These are phyloP conservation scores for Philonicus albiceps DNA, from an alignment of 2,888 invertebrate genomes.

Conservation along the genomic window DNA sequence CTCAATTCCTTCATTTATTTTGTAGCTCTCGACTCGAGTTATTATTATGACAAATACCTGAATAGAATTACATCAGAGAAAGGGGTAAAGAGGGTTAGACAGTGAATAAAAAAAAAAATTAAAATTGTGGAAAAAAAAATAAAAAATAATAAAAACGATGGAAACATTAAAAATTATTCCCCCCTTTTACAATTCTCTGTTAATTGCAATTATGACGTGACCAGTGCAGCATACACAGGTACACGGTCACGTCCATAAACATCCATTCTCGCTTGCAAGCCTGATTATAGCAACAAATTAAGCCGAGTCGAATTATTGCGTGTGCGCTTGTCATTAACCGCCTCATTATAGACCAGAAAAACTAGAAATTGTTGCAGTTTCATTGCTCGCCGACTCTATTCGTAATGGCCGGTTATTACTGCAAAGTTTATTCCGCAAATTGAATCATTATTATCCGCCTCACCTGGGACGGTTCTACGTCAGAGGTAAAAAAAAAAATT, in stretches of 20 bases:
- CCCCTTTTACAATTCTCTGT: not conserved
- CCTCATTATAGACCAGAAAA: conserved; percentile 5
- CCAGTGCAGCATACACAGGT: not conserved
- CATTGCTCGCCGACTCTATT: not conserved
- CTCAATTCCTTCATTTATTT: not conserved
- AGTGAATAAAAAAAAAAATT: not conserved
- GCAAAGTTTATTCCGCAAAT: not conserved
- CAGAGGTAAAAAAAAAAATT: not conserved
- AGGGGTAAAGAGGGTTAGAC: not conserved
- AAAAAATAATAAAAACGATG: not conserved
- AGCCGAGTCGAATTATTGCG: conserved; percentile 7
- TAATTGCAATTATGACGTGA: not conserved
- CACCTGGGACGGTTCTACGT: not conserved
- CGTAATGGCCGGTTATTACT: not conserved
- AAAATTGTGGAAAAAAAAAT: not conserved
- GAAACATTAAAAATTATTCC: not conserved
- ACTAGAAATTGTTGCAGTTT: conserved; percentile 6
- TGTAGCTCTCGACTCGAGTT: not conserved
- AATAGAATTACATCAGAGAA: not conserved
- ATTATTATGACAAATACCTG: not conserved
- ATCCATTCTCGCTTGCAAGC: not conserved
- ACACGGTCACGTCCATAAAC: not conserved
- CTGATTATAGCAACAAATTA: conserved; percentile 9
- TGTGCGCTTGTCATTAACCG: conserved; percentile 21
- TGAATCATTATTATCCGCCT: not conserved